Conservation (phyloP, 2,113 vertebrate genomes). For the Melanostigma gelatinosum region DNA sequence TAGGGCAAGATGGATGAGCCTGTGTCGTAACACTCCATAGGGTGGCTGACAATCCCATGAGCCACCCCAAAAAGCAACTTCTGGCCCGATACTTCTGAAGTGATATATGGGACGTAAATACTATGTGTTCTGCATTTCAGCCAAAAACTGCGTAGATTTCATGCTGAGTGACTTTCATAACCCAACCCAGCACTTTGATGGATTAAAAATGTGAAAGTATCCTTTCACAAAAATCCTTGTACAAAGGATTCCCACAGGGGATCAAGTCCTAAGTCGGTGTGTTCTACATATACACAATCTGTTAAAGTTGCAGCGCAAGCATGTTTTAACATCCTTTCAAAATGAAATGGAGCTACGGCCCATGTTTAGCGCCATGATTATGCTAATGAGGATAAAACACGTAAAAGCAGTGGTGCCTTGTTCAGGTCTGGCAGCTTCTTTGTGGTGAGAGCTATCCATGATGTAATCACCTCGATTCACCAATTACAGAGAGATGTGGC, state of each 20-base stretch:
- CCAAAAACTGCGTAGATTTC: not conserved
- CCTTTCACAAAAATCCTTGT: not conserved
- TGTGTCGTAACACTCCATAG: conserved; percentile 30
- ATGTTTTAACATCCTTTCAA: conserved; percentile 26
- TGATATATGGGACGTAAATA: conserved; percentile 26
- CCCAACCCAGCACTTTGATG: not conserved
- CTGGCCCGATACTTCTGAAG: conserved; percentile 18
- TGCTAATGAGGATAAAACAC: conserved; percentile 31
- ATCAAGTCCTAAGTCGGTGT: not conserved
- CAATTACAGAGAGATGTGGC: conserved; percentile 7
- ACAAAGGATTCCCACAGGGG: conserved; percentile 4
- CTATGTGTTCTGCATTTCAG: conserved; percentile 17
- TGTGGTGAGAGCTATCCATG: conserved; percentile 6
- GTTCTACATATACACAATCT: not conserved
- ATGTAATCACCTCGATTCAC: conserved; percentile 40
- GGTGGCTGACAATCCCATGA: conserved; percentile 41
- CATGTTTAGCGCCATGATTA: conserved; percentile 29
- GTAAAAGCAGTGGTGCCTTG: conserved; percentile 11
- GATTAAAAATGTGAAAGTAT: not conserved
- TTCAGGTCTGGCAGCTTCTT: conserved; percentile 50
- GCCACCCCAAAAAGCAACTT: conserved; percentile 26
- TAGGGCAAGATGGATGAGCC: conserved; percentile 62
- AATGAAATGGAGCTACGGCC: conserved; percentile 3
- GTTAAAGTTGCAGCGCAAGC: conserved; percentile 24
- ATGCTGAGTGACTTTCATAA: conserved; percentile 18